Evolutionary conservation across 2,888 invertebrate species (phyloP).

Genomic region (Agrilus mali): DNA sequence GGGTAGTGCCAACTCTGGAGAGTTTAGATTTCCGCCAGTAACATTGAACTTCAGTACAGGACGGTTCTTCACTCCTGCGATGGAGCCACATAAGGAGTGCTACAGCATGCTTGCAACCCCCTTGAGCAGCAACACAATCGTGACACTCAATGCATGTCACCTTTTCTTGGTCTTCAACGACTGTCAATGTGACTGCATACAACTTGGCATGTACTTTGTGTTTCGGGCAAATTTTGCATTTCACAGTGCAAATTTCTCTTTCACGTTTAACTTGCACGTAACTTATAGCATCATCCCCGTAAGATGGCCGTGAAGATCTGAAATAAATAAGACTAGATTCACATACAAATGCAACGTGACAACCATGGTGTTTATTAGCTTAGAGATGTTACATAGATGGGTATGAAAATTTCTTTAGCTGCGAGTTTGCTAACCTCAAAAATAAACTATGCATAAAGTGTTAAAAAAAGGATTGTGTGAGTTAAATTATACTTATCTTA

Average conservation of each 20-base stretch:
- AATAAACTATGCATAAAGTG: too few relatives aligned
- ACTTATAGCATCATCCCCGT: slow-evolving; percentile 11
- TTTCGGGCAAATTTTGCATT: slow-evolving; percentile 5
- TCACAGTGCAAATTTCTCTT: slow-evolving; percentile 2
- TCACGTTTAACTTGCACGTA: slow-evolving; percentile 5
- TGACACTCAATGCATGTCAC: slow-evolving; percentile 2
- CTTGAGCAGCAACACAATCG: slow-evolving; percentile 9
- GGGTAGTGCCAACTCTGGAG: too few relatives aligned
- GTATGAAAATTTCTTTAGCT: too few relatives aligned
- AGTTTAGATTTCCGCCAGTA: slow-evolving; percentile 3
- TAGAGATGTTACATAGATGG: too few relatives aligned
- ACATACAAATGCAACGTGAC: too few relatives aligned
- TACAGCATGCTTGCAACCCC: slow-evolving; percentile 5
- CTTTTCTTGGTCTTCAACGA: slow-evolving; percentile 4
- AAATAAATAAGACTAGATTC: too few relatives aligned
- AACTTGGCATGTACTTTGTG: slow-evolving; percentile 3
- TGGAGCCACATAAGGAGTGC: slow-evolving; percentile 7
- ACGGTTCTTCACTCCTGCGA: too few relatives aligned
- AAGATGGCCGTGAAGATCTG: slow-evolving; percentile 2
- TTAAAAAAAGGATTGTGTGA: too few relatives aligned
- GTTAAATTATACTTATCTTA: too few relatives aligned
- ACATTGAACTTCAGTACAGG: slow-evolving; percentile 1
- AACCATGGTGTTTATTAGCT: too few relatives aligned
- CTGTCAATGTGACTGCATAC: slow-evolving; percentile 3
- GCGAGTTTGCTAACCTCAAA: too few relatives aligned